Percentiles rank a stretch among this genome's conserved stretches.
Evolutionary conservation across 2,113 vertebrate species (phyloP).

Genomic region (Dascyllus trimaculatus): DNA sequence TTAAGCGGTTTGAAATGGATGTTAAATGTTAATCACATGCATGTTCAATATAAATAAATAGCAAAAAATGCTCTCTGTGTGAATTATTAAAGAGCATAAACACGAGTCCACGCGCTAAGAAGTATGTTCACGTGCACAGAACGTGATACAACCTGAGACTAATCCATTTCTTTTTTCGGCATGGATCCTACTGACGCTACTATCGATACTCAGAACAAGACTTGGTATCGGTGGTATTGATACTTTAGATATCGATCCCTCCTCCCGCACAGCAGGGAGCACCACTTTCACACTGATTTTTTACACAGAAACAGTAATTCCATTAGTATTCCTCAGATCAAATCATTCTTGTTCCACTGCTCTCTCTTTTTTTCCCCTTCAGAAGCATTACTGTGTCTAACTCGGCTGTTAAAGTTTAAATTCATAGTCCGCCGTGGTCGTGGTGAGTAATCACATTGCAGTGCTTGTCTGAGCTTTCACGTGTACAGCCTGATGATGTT

Average conservation of each 20-base stretch:
- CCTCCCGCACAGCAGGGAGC: background rate
- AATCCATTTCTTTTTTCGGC: background rate
- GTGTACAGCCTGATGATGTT: constrained; percentile 4
- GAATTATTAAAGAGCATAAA: too few relatives aligned
- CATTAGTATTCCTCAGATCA: background rate
- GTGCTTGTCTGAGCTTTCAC: constrained; percentile 13
- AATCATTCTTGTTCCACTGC: background rate
- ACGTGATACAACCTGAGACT: background rate
- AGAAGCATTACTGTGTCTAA: background rate
- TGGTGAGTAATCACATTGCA: constrained; percentile 44
- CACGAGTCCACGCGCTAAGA: too few relatives aligned
- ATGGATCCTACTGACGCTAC: background rate
- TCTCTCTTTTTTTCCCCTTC: background rate
- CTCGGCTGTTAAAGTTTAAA: background rate
- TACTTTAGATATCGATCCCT: background rate
- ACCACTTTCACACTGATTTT: background rate
- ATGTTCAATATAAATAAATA: too few relatives aligned
- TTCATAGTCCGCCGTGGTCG: constrained; percentile 13
- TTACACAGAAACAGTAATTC: background rate
- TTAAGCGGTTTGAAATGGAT: too few relatives aligned
- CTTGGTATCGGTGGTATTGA: background rate
- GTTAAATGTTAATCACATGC: too few relatives aligned
- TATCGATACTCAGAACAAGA: background rate
- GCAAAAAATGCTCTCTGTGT: too few relatives aligned
- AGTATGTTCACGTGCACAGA: too few relatives aligned